Evolutionary conservation across 2,888 invertebrate genomes (phyloP).

Genomic region (Drosophila neutralis): DNA sequence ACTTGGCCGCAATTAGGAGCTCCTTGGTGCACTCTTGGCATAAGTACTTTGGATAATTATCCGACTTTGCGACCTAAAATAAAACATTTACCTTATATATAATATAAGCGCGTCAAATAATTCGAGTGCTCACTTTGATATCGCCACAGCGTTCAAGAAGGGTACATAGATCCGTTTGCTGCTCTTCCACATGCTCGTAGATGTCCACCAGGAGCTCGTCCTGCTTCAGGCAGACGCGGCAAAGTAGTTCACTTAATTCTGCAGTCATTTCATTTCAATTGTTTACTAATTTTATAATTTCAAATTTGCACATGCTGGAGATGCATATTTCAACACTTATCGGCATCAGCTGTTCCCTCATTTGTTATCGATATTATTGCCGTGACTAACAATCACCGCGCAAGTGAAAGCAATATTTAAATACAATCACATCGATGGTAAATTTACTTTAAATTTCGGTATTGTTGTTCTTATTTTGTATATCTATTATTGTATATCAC

Average conservation of each 20-base stretch:
- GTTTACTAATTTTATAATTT: background rate
- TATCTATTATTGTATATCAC: too few species aligned
- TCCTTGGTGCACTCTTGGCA: constrained; percentile 83
- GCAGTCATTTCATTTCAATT: constrained; percentile 39
- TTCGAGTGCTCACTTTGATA: constrained; percentile 59
- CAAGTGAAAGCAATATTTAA: background rate
- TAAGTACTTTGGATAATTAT: constrained; percentile 78
- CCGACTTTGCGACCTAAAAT: constrained; percentile 69
- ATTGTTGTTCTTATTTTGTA: background rate
- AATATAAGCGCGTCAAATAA: background rate
- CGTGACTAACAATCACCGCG: background rate
- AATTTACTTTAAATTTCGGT: background rate
- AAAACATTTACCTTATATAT: background rate
- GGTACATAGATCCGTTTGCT: constrained; percentile 73
- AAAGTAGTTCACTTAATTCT: constrained; percentile 67
- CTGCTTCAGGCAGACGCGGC: constrained; percentile 81
- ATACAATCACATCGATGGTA: background rate
- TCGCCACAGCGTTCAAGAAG: constrained; percentile 77
- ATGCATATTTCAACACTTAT: constrained; percentile 16
- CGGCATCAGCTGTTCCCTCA: constrained; percentile 5
- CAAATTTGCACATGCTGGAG: constrained; percentile 7
- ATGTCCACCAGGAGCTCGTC: constrained; percentile 80
- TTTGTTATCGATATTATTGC: constrained; percentile 32
- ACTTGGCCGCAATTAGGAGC: constrained; percentile 79
- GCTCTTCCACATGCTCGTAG: constrained; percentile 81